Conservation (phyloP, 2,113 vertebrate genomes). For the Chunga burmeisteri region DNA sequence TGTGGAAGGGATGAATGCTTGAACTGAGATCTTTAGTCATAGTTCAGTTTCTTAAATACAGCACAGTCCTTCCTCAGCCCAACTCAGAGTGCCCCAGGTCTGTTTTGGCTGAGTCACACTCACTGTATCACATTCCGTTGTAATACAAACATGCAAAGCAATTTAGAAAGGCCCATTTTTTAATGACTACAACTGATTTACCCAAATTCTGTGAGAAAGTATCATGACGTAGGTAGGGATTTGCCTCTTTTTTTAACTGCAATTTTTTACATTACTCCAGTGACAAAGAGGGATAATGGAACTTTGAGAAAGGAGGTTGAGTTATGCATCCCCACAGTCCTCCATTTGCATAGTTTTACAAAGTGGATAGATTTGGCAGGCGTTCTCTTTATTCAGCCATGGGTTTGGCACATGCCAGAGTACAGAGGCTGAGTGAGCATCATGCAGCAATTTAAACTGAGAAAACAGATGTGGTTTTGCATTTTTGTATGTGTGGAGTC, state of each 20-base stretch:
- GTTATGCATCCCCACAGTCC: constrained; percentile 60
- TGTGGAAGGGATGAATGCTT: not conserved
- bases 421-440: constrained; percentile 49
- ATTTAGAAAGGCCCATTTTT: not conserved
- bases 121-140: not conserved
- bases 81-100: not conserved
- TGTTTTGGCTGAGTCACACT: not conserved
- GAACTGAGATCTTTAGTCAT: not conserved
- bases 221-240: constrained; percentile 13
- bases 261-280: constrained; percentile 17
- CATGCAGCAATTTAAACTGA: constrained; percentile 50
- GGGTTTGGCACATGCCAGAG: constrained; percentile 53
- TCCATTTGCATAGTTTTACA: constrained; percentile 62
- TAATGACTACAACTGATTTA: constrained; percentile 20
- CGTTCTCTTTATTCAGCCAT: constrained; percentile 31
- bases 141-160: not conserved
- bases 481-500: constrained; percentile 44
- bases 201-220: not conserved
- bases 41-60: not conserved
- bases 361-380: constrained; percentile 63
- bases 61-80: not conserved
- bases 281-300: constrained; percentile 45
- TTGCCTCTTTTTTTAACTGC: not conserved
- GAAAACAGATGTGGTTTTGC: constrained; percentile 65
- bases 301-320: constrained; percentile 37